Evolutionary conservation across 2,888 invertebrate genomes (phyloP), one percentile per base, ranked within the genome.

Genomic region (Prosapia bicincta): DNA sequence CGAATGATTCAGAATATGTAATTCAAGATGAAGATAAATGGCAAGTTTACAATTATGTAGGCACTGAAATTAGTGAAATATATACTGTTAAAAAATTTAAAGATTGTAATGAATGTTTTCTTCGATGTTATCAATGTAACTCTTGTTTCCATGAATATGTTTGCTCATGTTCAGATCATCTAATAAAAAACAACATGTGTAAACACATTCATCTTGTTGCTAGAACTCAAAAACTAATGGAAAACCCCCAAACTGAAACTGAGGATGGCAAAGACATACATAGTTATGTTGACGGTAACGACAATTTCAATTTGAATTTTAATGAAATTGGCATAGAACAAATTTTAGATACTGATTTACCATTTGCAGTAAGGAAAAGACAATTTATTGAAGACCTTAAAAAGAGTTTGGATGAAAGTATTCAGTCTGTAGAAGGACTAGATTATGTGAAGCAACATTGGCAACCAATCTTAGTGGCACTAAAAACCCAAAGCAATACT

Each of bases 131-230:
- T 3, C 71, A 76, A 13, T 76, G 76, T 20, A 67, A 72, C 9
- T 67, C 72, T 3, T 76, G 76, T 67, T 68, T 76, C 20, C 76
- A 76, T 54, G 67, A 76, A n/a, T 76, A 71, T 26, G 38, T 43
- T 10, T 76, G 76, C 30, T 67, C 75, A 0, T 71, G 75, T 68
- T 26, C 43, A 6, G 76, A 72, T 54, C 38, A 70, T 43, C 5
- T 26, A 26, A 54, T 72, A 6, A 72, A 54, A 28, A 67, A 71
- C 54, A 76, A 76, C 23, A 76, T 76, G 76, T 75, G 76, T 30
- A 76, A 76, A 54, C 75, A 75, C 23, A 75, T 75, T 25, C 75
- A 75, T 71, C 54, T 54, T 5, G 54, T 54, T 2, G 54, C 54
- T 54, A 54, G 54, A 20, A 54, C 54, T 3, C 54, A 54, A 9